These are phyloP conservation scores for Oreamnos americanus DNA, from an alignment of 2,113 vertebrate genomes.

Conservation along the genomic window DNA sequence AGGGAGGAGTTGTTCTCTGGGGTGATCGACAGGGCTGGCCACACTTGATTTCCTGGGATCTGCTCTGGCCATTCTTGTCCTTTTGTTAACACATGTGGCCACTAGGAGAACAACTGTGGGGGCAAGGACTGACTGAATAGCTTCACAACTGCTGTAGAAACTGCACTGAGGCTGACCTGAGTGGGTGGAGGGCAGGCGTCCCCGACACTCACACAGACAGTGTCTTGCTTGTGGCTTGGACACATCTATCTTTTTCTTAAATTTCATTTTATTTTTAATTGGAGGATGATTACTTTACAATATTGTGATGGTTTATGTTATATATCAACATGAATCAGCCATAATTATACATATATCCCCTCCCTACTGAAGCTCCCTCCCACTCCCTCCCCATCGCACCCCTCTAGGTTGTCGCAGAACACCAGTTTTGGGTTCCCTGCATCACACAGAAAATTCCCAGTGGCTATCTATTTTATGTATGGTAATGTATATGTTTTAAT, in stretches of 20 bases:
- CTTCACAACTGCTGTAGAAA: neutral
- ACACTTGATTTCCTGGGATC: neutral
- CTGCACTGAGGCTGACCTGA: too few species aligned
- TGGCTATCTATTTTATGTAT: neutral
- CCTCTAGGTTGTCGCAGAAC: neutral
- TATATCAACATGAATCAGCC: neutral
- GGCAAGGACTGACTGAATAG: neutral
- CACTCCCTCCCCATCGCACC: neutral
- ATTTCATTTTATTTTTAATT: neutral
- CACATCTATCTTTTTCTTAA: neutral
- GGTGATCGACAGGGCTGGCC: neutral
- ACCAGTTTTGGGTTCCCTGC: neutral
- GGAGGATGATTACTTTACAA: neutral
- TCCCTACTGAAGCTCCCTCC: neutral
- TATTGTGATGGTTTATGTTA: neutral
- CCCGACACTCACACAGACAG: rapidly evolving
- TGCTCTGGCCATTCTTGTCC: neutral
- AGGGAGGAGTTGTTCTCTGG: neutral
- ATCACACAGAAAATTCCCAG: neutral
- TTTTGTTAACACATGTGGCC: neutral
- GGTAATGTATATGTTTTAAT: neutral
- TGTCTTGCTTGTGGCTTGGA: neutral
- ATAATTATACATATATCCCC: neutral
- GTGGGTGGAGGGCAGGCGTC: neutral
- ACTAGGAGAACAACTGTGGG: rapidly evolving